A percentile compares a stretch with the other conserved stretches of the same genome.
These are phyloP conservation scores for Trachemys scripta DNA, from an alignment of 2,113 vertebrate genomes.

Conservation along the genomic window DNA sequence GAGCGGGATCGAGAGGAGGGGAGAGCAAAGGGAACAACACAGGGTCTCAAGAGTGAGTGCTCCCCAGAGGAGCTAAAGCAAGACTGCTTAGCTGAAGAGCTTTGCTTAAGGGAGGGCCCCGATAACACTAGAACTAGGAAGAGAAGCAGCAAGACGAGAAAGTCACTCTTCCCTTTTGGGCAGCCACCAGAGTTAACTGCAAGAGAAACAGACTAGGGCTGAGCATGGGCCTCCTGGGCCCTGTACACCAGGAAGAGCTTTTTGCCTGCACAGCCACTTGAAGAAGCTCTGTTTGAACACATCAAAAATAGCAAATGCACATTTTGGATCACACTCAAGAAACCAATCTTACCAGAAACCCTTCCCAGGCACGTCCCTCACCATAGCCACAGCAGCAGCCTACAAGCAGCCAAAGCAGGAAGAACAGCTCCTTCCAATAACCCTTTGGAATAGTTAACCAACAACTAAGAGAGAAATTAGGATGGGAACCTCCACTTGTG, in stretches of 20 bases:
- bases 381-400: not conserved
- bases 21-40: constrained; percentile 8
- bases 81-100: not conserved
- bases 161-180: not conserved
- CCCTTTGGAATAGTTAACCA: not conserved
- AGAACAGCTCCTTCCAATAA: not conserved
- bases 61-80: not conserved
- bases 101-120: not conserved
- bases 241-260: not conserved
- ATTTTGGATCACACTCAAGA: not conserved
- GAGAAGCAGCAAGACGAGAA: not conserved
- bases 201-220: not conserved
- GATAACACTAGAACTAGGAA: not conserved
- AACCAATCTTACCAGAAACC: not conserved
- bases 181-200: not conserved
- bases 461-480: not conserved
- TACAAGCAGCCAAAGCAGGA: not conserved
- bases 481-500: not conserved
- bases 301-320: not conserved
- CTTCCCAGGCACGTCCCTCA: not conserved
- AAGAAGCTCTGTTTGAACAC: not conserved
- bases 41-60: not conserved
- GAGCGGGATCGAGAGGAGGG: rapidly evolving
- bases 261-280: not conserved
- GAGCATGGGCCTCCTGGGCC: not conserved